Evolutionary conservation across 2,797 vertebrate genomes (phyloP).

Genomic region (Lycodopsis pacificus): DNA sequence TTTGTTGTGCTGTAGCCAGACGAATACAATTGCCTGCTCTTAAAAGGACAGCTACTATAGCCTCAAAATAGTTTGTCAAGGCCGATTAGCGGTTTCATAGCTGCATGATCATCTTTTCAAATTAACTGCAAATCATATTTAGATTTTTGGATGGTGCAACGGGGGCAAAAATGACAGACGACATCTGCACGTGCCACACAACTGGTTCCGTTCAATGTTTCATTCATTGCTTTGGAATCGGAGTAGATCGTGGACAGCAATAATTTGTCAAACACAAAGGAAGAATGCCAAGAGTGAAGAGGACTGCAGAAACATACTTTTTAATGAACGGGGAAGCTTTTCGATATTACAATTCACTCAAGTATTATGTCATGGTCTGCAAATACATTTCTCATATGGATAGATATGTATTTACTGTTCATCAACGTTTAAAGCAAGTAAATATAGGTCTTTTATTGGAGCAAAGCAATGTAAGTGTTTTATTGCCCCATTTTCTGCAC

Average conservation of each 20-base stretch:
- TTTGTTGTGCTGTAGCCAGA: neutral
- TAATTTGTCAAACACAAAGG: neutral
- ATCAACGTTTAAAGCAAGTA: neutral
- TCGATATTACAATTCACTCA: neutral
- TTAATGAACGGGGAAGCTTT: neutral
- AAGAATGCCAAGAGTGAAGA: neutral
- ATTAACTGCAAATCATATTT: neutral
- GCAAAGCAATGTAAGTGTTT: neutral
- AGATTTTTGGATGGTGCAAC: no score
- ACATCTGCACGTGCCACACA: no score
- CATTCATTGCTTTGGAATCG: neutral
- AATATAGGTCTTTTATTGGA: neutral
- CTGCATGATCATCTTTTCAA: neutral
- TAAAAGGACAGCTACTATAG: neutral
- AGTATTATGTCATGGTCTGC: neutral
- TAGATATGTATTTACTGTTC: slow-evolving; percentile 8
- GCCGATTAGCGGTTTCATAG: neutral
- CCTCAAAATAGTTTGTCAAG: neutral
- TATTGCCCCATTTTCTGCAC: slow-evolving; percentile 19
- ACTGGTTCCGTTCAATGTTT: no score
- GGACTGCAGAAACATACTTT: neutral
- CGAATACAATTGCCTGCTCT: neutral
- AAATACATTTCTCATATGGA: neutral
- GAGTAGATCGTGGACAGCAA: neutral
- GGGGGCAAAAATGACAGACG: no score